Evolutionary conservation across 2,888 invertebrate species (phyloP), one percentile per base, ranked within the genome.

Genomic region (Sphaerophoria taeniata): DNA sequence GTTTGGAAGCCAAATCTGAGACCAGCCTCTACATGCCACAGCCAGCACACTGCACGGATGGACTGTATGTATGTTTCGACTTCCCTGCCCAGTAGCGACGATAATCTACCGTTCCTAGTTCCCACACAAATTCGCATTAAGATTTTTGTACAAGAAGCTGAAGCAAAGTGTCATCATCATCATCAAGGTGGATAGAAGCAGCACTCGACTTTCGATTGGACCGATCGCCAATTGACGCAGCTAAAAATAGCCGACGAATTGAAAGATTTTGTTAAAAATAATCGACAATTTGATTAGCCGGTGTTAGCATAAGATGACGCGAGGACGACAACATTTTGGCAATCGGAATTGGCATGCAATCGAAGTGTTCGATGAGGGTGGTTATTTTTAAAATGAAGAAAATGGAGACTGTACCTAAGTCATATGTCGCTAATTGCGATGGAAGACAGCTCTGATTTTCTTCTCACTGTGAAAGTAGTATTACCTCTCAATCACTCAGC

Each of bases 221-320:
- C 81, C 85, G 73, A 73, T 77, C 73, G 43, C 65, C 51, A 72
- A 76, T 72, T 76, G 78, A 56, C 69, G 9, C 53, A 51, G 53
- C 69, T 81, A 70, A 73, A 73, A 77, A 81, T 85, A 85, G 70
- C 58, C 73, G 39, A 73, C 85, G 81, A 85, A 85, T 85, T 85
- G 76, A 85, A 81, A 81, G 76, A 85, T 81, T 81, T 69, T 67
- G 81, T 81, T 85, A 81, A 81, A 81, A 85, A 85, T 85, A 85
- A 85, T 85, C 85, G 76, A 73, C 81, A 56, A 81, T 85, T 85
- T 85, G 85, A 85, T 85, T 85, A 85, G 85, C 55, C 63, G 73
- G 39, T 77, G 43, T 3, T 3, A 56, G 56, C 24, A 24, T 24
- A 51, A 67, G 72, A 80, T 69, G 61, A 80, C 75, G 43, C 24